Conservation (phyloP, 1,140 invertebrate genomes). For the Grapholita molesta region DNA sequence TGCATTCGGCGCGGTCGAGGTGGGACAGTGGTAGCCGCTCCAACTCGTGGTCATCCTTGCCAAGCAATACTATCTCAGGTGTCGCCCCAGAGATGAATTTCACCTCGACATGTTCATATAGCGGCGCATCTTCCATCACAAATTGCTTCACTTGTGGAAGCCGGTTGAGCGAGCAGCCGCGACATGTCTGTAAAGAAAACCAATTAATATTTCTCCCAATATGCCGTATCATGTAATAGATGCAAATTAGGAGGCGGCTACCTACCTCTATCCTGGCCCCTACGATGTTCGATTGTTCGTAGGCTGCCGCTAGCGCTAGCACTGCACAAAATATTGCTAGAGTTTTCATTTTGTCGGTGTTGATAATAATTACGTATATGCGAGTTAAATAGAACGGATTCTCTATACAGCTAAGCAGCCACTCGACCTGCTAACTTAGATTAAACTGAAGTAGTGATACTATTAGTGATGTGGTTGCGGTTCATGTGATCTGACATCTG, state of each 20-base stretch:
- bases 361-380: background rate
- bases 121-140: slow-evolving; percentile 85
- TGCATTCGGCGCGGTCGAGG: slow-evolving; percentile 83
- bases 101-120: slow-evolving; percentile 80
- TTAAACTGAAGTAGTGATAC: background rate
- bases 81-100: slow-evolving; percentile 83
- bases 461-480: background rate
- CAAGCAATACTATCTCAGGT: slow-evolving; percentile 83
- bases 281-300: slow-evolving; percentile 51
- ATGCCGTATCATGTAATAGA: slow-evolving; percentile 1
- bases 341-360: slow-evolving; percentile 12
- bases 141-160: slow-evolving; percentile 87
- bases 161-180: slow-evolving; percentile 86
- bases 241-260: slow-evolving; percentile 26
- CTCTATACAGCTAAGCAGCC: background rate
- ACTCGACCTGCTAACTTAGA: background rate
- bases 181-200: slow-evolving; percentile 83
- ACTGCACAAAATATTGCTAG: slow-evolving; percentile 20
- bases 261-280: slow-evolving; percentile 70
- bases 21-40: slow-evolving; percentile 81
- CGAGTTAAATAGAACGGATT: background rate
- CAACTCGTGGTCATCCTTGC: slow-evolving; percentile 80
- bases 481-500: background rate
- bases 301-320: slow-evolving; percentile 28
- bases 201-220: background rate